A percentile compares a stretch with the other conserved stretches of the same genome.
Conservation (phyloP, 2,113 vertebrate genomes). For the Oostethus manadensis region DNA sequence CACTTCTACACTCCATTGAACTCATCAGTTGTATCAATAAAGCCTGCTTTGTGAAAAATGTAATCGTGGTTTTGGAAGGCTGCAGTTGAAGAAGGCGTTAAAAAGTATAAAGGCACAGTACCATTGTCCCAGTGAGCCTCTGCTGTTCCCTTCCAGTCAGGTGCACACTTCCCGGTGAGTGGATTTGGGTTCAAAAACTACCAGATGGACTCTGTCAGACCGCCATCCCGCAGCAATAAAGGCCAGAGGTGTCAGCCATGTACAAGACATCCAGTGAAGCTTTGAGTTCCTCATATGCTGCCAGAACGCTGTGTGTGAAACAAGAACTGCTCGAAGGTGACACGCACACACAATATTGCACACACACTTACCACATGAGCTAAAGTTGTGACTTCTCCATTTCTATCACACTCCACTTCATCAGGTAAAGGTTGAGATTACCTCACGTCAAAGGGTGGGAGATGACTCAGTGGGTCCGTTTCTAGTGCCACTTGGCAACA, state of each 20-base stretch:
- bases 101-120: slow-evolving; percentile 31
- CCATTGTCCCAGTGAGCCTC: slow-evolving; percentile 52
- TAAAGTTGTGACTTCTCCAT: slow-evolving; percentile 41
- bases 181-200: slow-evolving; percentile 25
- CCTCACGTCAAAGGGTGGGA: neutral
- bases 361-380: slow-evolving; percentile 22
- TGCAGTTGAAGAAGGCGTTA: too few relatives aligned
- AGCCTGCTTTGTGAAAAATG: too few relatives aligned
- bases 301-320: slow-evolving; percentile 47
- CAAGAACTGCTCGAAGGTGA: slow-evolving; percentile 45
- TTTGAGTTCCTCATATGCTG: slow-evolving; percentile 66
- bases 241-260: slow-evolving; percentile 6
- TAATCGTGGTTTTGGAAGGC: too few relatives aligned
- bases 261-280: slow-evolving; percentile 36
- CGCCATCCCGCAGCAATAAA: slow-evolving; percentile 19
- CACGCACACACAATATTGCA: slow-evolving; percentile 14
- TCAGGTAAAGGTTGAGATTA: slow-evolving; percentile 7
- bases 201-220: slow-evolving; percentile 38
- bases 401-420: slow-evolving; percentile 14
- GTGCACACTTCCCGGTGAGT: slow-evolving; percentile 30
- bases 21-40: too few relatives aligned
- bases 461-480: too few relatives aligned
- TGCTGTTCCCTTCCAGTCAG: slow-evolving; percentile 18
- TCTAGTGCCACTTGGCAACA: neutral
- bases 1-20: too few relatives aligned